Base-by-base conservation (phyloP, 2,113 vertebrate species). In the Gracilinanus agilis region DNA sequence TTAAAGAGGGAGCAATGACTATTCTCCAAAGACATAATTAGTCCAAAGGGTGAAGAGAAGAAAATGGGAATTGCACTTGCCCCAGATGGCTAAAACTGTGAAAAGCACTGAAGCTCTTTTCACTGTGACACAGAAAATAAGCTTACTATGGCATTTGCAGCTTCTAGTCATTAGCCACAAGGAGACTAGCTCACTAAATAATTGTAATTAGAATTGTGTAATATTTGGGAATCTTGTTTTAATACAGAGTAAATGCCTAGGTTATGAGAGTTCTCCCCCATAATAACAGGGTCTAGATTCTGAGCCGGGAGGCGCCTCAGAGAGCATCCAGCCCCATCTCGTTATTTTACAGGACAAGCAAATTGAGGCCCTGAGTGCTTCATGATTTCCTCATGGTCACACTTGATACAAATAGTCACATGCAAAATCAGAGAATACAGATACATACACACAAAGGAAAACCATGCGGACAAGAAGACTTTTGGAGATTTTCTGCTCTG, bases 151-250 rank as follows among this genome's bases (percentile, higher is more conserved):
- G 8, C 40, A 12, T 93, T 93, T 40, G 25, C 5, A 0, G 58
- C 94, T 96, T 96, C 93, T n/a, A 25, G 91, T 93, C 9, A 91
- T 93, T 53, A 95, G 53, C n/a, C 67, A 83, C 67, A 83, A 83
- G 58, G 27, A 67, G n/a, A 19, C n/a, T 83, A 83, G n/a, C n/a
- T 83, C 67, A 40, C n/a, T 21, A 11, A 75, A 40, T 6, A 83
- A 40, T 40, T n/a, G n/a, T 83, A 21, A 5, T 83, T 40, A 83
- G 9, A 40, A 83, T 5, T 21, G n/a, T 23, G 19, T 34, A 83
- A 40, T 40, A 83, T 83, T 83, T 83, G n/a, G 67, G 67, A 83
- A 40, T 83, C 16, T 0, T 40, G 7, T 83, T 83, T 83, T 23
- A 83, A 83, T 83, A 83, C n/a, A 83, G 2, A 83, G 16, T 40